Conservation (phyloP, 2,113 vertebrate genomes). For the Artemisiospiza belli region DNA sequence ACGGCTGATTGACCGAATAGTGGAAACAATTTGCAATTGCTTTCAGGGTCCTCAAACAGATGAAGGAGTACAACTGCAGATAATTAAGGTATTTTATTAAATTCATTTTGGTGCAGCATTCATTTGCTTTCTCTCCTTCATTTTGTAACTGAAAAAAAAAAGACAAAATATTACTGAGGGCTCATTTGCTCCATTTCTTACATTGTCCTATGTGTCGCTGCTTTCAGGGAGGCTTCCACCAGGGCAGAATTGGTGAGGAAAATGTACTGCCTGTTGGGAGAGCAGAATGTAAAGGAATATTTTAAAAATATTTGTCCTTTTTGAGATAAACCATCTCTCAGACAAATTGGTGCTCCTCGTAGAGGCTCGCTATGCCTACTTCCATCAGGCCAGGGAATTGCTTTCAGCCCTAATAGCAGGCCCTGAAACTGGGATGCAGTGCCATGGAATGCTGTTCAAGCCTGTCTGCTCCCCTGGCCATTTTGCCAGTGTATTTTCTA, state of each 20-base stretch:
- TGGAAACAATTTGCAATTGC: conserved; percentile 94
- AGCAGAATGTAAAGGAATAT: neutral
- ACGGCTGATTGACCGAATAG: conserved; percentile 92
- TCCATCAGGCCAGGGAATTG: neutral
- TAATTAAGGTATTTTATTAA: conserved; percentile 88
- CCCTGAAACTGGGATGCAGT: neutral
- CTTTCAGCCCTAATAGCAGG: neutral
- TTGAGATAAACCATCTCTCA: neutral
- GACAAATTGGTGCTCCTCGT: neutral
- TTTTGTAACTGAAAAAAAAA: neutral
- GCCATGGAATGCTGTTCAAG: neutral
- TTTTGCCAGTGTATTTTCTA: neutral
- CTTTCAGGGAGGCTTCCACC: neutral
- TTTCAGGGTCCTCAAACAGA: conserved; percentile 97
- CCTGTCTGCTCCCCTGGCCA: neutral
- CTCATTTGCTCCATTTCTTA: neutral
- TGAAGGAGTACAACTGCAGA: conserved; percentile 96
- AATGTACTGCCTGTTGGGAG: neutral
- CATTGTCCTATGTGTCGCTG: neutral
- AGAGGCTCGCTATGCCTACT: neutral
- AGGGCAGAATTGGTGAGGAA: neutral
- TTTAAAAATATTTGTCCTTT: neutral
- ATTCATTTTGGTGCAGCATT: neutral
- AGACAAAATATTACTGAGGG: neutral
- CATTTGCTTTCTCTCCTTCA: neutral